These are phyloP conservation scores for Oegoconia quadripuncta DNA, from an alignment of 2,888 invertebrate genomes.

Conservation along the genomic window DNA sequence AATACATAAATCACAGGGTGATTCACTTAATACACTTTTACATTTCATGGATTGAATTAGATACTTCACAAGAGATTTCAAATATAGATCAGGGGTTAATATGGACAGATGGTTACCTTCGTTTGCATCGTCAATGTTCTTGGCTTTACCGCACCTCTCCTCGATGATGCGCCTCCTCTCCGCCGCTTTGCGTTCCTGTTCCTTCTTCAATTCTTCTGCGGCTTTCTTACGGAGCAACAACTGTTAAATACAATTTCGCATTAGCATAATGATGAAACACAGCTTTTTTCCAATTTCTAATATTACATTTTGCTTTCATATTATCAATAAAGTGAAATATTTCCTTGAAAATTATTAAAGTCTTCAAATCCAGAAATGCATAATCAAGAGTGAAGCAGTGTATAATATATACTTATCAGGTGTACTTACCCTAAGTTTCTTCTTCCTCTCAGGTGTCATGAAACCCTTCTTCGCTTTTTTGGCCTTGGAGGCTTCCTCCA, in stretches of 20 bases:
- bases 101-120: constrained; percentile 84
- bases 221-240: constrained; percentile 99
- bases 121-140: constrained; percentile 94
- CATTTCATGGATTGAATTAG: neutral
- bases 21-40: constrained; percentile 4
- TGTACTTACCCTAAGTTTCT: constrained; percentile 96
- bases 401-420: neutral
- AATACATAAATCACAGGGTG: constrained; percentile 12
- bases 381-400: too few relatives aligned
- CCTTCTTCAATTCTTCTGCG: constrained; percentile 99
- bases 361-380: too few relatives aligned
- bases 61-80: neutral
- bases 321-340: too few relatives aligned
- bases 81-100: neutral
- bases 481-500: constrained; percentile 98
- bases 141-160: constrained; percentile 95
- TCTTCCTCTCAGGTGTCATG: constrained; percentile 99
- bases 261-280: neutral
- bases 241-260: constrained; percentile 65
- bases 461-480: constrained; percentile 99
- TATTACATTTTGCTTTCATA: too few relatives aligned
- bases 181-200: constrained; percentile 98
- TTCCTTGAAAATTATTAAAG: too few relatives aligned
- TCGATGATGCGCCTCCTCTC: constrained; percentile 98
- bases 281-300: neutral